Evolutionary conservation across 2,113 vertebrate genomes (phyloP), one percentile per base, ranked within the genome.

Genomic region (Tragulus kanchil): DNA sequence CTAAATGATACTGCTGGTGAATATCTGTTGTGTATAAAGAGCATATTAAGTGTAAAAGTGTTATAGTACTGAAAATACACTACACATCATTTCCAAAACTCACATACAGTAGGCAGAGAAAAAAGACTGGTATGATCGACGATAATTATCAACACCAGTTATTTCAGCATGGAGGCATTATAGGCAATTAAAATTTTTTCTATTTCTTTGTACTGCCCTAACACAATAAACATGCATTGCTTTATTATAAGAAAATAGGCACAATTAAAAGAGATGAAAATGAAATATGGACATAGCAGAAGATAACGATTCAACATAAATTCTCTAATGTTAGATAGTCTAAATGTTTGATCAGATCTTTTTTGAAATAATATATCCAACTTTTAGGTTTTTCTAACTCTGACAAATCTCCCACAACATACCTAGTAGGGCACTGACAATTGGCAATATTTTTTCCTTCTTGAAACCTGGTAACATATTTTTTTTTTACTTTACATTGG

Each of bases 391-490:
- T 94, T 67, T 85, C 21, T 90, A 75, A 88, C 56, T 82, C 62
- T 90, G 67, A 83, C 65, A 96, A 85, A 91, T 83, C 13, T 26
- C 50, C 10, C 14, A 82, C 36, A 56, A 75, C 23, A 69, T 5
- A 82, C n/a, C 19, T 56, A 69, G 9, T 45, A 87, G 85, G 19
- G 42, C 15, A 59, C 75, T 85, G 15, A 71, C 36, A 95, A 96
- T 50, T 42, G 61, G 6, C 19, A 36, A 2, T 87, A 62, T 81
- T 42, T 79, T 10, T 86, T 77, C 89, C n/a, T n/a, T 85, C 71
- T 90, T 45, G 52, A 97, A 93, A 89, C 21, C 48, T 75, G 64
- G 42, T 64, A 85, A 93, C 2, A 42, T 84, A 71, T 59, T 58
- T 79, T 52, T 59, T 58, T 79, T 52, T n/a, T 36, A 62, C 61